Conservation (phyloP, 2,797 vertebrate genomes). For the Cryptoprocta ferox region DNA sequence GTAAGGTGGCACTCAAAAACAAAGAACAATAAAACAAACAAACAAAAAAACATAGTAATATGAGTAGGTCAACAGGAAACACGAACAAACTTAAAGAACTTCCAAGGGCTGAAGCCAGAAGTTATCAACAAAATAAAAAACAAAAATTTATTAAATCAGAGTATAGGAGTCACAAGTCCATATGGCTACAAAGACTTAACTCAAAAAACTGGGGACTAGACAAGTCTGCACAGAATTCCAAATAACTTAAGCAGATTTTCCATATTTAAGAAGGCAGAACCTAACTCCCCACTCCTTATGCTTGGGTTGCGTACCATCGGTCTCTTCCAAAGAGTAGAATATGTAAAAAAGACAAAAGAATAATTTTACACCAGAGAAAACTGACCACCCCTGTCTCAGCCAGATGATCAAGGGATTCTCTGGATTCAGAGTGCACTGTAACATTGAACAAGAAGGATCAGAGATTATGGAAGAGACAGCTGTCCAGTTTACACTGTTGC, state of each 20-base stretch:
- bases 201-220: neutral
- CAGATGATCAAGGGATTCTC: neutral
- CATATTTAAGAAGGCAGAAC: neutral
- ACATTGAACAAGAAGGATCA: neutral
- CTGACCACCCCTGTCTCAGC: neutral
- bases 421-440: neutral
- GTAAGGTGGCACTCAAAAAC: neutral
- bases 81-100: neutral
- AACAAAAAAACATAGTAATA: neutral
- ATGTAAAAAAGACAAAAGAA: neutral
- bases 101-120: neutral
- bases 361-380: neutral
- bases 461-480: neutral
- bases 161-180: neutral
- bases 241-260: neutral
- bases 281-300: neutral
- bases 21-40: neutral
- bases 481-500: neutral
- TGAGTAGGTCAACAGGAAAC: neutral
- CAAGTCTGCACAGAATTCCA: neutral
- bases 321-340: neutral
- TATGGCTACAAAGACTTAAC: neutral
- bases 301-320: neutral
- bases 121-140: neutral
- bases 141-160: too few species aligned